Percentiles rank a stretch among this genome's conserved stretches.
These are phyloP conservation scores for Syngnathus typhle DNA, from an alignment of 2,113 vertebrate genomes.

Conservation along the genomic window DNA sequence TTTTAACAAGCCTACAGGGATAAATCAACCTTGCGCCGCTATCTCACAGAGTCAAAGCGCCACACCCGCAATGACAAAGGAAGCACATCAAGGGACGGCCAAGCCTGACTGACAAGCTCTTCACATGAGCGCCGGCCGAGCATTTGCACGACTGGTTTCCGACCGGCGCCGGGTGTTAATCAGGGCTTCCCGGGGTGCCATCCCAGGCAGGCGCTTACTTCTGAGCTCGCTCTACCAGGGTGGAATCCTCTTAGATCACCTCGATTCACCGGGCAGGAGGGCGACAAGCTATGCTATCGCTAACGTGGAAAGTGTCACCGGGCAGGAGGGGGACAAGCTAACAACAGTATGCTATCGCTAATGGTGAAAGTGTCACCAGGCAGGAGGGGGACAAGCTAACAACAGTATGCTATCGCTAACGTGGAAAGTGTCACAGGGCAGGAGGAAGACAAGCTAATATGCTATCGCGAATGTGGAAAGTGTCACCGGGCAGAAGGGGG, in stretches of 20 bases:
- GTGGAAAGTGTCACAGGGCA: constrained; percentile 61
- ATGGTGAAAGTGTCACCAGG: too few relatives aligned
- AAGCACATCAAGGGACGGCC: constrained; percentile 59
- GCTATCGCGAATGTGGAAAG: not conserved
- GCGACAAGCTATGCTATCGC: constrained; percentile 42
- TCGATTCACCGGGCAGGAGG: constrained; percentile 13
- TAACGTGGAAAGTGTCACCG: constrained; percentile 68
- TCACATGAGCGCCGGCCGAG: constrained; percentile 23
- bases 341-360: constrained; percentile 13
- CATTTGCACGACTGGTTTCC: constrained; percentile 58
- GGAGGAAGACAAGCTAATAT: not conserved
- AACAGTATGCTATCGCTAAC: constrained; percentile 66
- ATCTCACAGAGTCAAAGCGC: constrained; percentile 53
- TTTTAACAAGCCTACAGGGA: constrained; percentile 58
- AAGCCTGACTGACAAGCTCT: constrained; percentile 65
- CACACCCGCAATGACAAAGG: constrained; percentile 61
- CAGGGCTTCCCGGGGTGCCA: constrained; percentile 53
- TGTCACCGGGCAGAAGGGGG: too few relatives aligned
- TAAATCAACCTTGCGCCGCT: constrained; percentile 55
- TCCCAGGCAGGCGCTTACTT: constrained; percentile 36
- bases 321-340: too few relatives aligned
- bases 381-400: too few relatives aligned
- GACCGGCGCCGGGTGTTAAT: constrained; percentile 51
- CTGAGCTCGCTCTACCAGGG: constrained; percentile 39
- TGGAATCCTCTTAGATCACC: constrained; percentile 64